phyloP scores from a whole-genome alignment of 1,140 invertebrate species.

The Neodiprion fabricii region DNA sequence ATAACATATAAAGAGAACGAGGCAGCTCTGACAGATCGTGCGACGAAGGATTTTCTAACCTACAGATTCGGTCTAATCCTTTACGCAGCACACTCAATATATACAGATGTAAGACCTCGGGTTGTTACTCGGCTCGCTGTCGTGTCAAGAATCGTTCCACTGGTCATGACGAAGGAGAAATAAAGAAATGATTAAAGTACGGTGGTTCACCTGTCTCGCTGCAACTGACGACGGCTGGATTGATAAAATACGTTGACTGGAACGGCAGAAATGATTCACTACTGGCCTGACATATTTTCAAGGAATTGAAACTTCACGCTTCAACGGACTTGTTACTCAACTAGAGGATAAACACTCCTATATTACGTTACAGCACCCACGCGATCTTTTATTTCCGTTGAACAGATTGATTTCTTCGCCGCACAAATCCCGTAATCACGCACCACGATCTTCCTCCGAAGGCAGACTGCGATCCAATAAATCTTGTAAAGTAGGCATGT shows the following conservation, averaged over 20 bases:
- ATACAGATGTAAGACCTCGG: too few relatives aligned
- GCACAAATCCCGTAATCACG: too few relatives aligned
- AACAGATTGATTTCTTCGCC: too few relatives aligned
- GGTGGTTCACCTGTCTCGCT: background rate
- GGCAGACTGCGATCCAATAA: background rate
- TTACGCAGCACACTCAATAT: too few relatives aligned
- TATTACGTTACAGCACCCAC: too few relatives aligned
- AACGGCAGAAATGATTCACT: conserved; percentile 4
- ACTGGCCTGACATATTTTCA: conserved; percentile 2
- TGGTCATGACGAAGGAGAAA: background rate
- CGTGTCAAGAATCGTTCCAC: background rate
- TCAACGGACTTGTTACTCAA: background rate
- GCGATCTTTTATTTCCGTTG: too few relatives aligned
- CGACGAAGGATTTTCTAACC: too few relatives aligned
- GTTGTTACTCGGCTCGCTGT: background rate
- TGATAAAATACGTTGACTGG: background rate
- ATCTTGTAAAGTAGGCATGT: background rate
- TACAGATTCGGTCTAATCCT: too few relatives aligned
- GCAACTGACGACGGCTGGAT: background rate
- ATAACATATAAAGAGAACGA: too few relatives aligned
- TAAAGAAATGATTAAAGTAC: background rate
- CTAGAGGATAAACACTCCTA: too few relatives aligned
- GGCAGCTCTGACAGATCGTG: too few relatives aligned
- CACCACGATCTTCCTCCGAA: too few relatives aligned
- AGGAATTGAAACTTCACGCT: background rate